Base-by-base conservation (phyloP, 2,113 vertebrate genomes). In the Gracilinanus agilis region DNA sequence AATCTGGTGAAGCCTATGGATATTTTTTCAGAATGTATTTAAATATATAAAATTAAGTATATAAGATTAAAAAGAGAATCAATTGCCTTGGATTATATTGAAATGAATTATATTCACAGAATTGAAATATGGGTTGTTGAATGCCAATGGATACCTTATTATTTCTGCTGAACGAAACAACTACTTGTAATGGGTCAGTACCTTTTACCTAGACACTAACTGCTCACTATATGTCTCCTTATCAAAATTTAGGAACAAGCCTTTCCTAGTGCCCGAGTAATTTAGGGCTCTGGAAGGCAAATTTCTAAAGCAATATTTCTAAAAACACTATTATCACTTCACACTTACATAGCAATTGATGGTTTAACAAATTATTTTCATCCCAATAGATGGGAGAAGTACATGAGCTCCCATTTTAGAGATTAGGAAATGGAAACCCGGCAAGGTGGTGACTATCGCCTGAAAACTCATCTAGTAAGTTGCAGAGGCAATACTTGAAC, bases 181-280 rank as follows among this genome's bases (percentile, higher is more conserved):
- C 29, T 58, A 16, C 44, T 24, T 19, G 88, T 53, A 91, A 55
- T 92, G 9, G 9, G 55, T 61, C 34, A 90, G 56, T 12, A 2
- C 53, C 89, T 89, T 93, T 29, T 90, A 56, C 40, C 53, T 92
- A 92, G 53, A 49, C 44, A 44, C 44, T 34, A 83, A 23, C 58
- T 13, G 93, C 83, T 40, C 56, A 75, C 90, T 89, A 94, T 89
- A 94, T 67, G 29, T 21, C 83, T 24, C 34, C 12, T 93, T 95
- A 67, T 90, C 23, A 92, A 96, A 95, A 92, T 0, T 54, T 91
- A 92, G 29, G 9, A 91, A 55, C 34, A 23, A 19, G 25, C 92
- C 53, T 95, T 24, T 93, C 44, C 91, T 88, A 90, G 91, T 44
- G 44, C 75, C 49, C 34, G 55, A 29, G 11, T 61, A 8, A 94